Conservation (phyloP, 2,113 vertebrate species). For the Corvus cornix region DNA sequence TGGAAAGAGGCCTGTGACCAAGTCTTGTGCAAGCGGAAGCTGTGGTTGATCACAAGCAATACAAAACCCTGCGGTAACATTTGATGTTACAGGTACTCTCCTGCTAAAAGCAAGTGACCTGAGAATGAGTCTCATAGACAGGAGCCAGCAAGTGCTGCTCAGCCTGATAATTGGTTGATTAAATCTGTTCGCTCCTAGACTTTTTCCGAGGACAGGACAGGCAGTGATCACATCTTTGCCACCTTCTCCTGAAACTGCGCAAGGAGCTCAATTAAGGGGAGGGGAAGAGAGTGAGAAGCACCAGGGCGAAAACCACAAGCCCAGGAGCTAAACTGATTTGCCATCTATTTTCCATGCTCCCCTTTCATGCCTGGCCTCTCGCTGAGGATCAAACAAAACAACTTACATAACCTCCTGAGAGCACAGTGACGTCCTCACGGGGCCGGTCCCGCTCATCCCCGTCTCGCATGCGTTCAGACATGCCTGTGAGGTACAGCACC, state of each 20-base stretch:
- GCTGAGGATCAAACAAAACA: background rate
- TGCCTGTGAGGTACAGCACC: background rate
- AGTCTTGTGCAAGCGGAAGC: background rate
- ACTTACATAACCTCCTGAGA: background rate
- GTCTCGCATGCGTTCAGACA: background rate
- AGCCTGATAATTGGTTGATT: background rate
- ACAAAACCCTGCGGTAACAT: background rate
- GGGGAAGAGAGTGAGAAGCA: background rate
- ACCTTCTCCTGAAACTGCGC: background rate
- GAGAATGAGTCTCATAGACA: background rate
- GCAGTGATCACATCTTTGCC: background rate
- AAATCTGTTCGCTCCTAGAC: background rate
- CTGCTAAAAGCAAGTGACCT: background rate
- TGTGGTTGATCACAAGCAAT: background rate
- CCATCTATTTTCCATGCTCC: background rate
- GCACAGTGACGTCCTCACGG: background rate
- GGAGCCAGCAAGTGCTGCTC: background rate
- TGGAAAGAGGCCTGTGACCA: background rate
- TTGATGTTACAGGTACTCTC: background rate
- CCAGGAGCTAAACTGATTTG: background rate
- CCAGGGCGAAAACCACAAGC: background rate
- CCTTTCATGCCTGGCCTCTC: background rate
- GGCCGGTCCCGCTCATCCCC: background rate
- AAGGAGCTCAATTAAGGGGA: background rate
- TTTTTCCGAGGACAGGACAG: background rate